Percentiles rank a stretch among this genome's conserved stretches.
These are phyloP conservation scores for Periophthalmus magnuspinnatus DNA, from an alignment of 2,797 vertebrate genomes.

Conservation along the genomic window DNA sequence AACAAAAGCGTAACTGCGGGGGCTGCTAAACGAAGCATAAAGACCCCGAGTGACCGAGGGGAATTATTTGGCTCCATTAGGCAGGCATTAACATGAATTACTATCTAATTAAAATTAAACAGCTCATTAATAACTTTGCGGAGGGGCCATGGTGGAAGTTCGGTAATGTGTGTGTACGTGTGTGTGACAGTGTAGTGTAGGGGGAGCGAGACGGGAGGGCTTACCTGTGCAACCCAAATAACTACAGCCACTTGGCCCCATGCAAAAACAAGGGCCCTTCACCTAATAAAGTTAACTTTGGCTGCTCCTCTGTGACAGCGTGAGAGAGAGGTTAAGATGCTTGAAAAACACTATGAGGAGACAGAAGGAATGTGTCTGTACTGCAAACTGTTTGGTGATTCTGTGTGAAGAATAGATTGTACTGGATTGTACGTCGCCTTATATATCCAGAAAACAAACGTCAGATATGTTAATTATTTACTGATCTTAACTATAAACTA, in stretches of 20 bases:
- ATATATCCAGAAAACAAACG: too few species aligned
- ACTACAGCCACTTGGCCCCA: conserved; percentile 18
- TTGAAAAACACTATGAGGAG: conserved; percentile 10
- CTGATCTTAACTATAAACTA: too few species aligned
- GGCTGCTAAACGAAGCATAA: conserved; percentile 76
- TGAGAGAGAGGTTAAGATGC: neutral
- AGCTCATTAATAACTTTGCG: conserved; percentile 83
- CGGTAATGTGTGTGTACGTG: conserved; percentile 46
- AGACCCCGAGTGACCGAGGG: conserved; percentile 77
- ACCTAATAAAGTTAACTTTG: conserved; percentile 51
- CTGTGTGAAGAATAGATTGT: neutral
- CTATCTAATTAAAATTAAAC: conserved; percentile 84
- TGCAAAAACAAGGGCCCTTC: conserved; percentile 34
- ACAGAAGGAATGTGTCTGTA: neutral
- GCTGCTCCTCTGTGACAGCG: conserved; percentile 3
- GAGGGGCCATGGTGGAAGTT: conserved; percentile 75
- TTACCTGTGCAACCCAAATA: conserved; percentile 56
- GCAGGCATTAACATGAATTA: conserved; percentile 84
- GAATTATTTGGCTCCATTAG: conserved; percentile 81
- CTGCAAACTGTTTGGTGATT: neutral
- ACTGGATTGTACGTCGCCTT: too few species aligned
- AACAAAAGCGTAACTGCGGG: conserved; percentile 79
- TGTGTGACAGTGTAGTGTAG: conserved; percentile 64
- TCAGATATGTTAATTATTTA: too few species aligned
- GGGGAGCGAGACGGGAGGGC: conserved; percentile 63